Conservation (phyloP, 2,797 vertebrate species). For the Falco novaeseelandiae region DNA sequence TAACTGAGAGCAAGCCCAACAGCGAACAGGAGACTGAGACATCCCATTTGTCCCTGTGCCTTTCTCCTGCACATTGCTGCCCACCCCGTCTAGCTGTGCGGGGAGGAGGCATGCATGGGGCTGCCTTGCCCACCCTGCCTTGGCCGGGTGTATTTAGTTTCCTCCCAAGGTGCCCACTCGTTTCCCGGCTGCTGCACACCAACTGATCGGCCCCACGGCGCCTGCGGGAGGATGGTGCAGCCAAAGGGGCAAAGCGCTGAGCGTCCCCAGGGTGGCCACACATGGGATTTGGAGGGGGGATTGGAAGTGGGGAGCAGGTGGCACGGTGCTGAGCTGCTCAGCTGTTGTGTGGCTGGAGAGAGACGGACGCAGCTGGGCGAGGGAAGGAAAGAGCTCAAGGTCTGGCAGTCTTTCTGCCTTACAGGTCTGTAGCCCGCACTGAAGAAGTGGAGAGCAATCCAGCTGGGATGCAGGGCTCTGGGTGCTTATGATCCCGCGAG, state of each 20-base stretch:
- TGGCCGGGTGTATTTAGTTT: rapidly evolving
- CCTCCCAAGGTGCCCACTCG: neutral
- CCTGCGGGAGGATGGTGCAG: neutral
- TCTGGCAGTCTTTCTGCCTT: slow-evolving; percentile 29
- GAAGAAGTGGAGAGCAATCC: neutral
- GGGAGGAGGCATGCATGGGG: rapidly evolving
- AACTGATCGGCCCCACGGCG: rapidly evolving
- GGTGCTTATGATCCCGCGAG: rapidly evolving
- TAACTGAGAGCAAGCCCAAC: neutral
- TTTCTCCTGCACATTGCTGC: neutral
- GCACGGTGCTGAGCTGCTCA: slow-evolving; percentile 76
- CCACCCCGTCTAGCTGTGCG: neutral
- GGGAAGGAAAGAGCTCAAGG: slow-evolving; percentile 24
- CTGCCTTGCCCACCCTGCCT: neutral
- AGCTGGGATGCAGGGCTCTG: neutral
- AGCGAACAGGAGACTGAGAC: rapidly evolving
- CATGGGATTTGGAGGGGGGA: neutral
- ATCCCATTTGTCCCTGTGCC: neutral
- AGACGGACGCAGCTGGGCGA: slow-evolving; percentile 71
- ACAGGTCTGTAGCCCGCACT: slow-evolving; percentile 14
- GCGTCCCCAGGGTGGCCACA: neutral
- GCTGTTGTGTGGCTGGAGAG: slow-evolving; percentile 70
- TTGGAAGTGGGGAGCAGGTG: slow-evolving; percentile 79
- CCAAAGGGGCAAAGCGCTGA: neutral
- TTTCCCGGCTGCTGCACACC: rapidly evolving